Conservation (phyloP, 1,140 invertebrate species). For the Zaprionus vittiger region DNA sequence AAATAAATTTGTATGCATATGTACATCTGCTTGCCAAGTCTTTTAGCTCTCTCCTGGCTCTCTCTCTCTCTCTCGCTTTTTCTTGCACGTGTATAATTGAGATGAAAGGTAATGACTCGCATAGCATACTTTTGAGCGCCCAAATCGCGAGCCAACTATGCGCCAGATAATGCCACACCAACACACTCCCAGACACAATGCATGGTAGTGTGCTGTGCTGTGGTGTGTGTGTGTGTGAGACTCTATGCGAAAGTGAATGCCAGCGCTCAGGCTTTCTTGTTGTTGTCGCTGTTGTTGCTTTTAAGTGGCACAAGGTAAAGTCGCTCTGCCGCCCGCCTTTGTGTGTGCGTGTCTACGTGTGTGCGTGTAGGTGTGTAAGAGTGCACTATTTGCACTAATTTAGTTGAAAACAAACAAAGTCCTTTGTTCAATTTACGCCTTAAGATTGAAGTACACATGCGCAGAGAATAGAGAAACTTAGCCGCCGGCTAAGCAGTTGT, state of each 20-base stretch:
- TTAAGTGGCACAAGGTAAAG: conserved; percentile 81
- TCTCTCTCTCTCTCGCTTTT: neutral
- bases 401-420: conserved; percentile 83
- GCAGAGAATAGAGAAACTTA: conserved; percentile 38
- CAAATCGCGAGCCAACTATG: conserved; percentile 76
- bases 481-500: conserved; percentile 54
- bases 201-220: conserved; percentile 17
- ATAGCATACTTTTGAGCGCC: conserved; percentile 74
- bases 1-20: conserved; percentile 66
- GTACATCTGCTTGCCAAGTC: conserved; percentile 23
- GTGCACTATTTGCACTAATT: conserved; percentile 81
- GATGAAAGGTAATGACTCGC: conserved; percentile 79
- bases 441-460: conserved; percentile 60
- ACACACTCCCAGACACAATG: conserved; percentile 19
- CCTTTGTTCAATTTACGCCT: conserved; percentile 82
- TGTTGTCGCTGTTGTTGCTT: conserved; percentile 48
- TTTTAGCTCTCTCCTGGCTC: neutral
- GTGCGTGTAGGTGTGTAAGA: conserved; percentile 45
- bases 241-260: conserved; percentile 63
- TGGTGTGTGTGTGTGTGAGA: conserved; percentile 21
- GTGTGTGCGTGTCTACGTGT: conserved; percentile 1
- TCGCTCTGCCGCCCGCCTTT: conserved; percentile 53
- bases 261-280: conserved; percentile 55
- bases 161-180: conserved; percentile 66
- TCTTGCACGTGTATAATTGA: conserved; percentile 68